Conservation (phyloP, 2,888 invertebrate species). For the Schizaphis graminum region DNA sequence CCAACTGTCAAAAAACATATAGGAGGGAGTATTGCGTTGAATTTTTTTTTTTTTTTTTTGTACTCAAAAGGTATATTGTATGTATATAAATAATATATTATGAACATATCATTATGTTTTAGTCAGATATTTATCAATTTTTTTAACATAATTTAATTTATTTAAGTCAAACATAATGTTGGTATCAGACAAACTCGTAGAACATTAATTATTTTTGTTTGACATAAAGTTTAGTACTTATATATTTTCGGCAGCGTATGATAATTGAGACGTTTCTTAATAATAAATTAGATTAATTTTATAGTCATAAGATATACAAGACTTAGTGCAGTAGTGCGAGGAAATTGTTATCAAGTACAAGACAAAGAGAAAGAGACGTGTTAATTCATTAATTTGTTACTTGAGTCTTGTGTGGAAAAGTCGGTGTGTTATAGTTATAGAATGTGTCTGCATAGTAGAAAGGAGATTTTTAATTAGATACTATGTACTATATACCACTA, state of each 20-base stretch:
- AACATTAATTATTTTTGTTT: neutral
- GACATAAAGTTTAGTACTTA: neutral
- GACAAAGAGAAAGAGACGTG: constrained; percentile 10
- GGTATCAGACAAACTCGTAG: neutral
- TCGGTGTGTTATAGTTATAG: neutral
- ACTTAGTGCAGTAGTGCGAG: neutral
- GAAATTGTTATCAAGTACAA: constrained; percentile 11
- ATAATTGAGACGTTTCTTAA: neutral
- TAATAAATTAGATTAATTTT: neutral
- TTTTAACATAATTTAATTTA: neutral
- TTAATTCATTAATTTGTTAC: constrained; percentile 19
- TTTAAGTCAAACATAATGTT: neutral
- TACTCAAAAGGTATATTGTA: neutral
- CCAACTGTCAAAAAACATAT: neutral
- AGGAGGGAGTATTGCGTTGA: neutral
- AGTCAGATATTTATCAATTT: neutral
- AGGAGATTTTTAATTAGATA: constrained; percentile 19
- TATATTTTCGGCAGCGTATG: no score
- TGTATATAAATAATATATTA: neutral
- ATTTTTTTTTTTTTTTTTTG: neutral
- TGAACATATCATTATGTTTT: neutral
- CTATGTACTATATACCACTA: neutral
- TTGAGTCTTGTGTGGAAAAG: neutral
- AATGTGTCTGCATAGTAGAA: neutral
- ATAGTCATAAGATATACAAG: neutral